Base-by-base conservation (phyloP, 2,113 vertebrate genomes). In the Genyomyrus donnyi region DNA sequence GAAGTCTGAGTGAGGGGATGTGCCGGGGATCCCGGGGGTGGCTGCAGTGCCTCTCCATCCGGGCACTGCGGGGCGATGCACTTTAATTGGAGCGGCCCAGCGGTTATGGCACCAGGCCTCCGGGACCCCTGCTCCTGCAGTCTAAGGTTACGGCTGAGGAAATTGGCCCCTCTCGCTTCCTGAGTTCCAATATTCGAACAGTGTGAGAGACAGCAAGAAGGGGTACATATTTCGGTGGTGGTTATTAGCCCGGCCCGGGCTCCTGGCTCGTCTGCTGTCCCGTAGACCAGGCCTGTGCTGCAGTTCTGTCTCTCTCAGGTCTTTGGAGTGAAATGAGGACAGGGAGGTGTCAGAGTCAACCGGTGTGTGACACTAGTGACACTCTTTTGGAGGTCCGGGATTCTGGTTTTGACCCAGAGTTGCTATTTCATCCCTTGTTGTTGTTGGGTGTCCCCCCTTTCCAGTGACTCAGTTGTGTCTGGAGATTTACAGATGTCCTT, bases 91-190 rank as follows among this genome's bases (percentile, higher is more conserved):
- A 94, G 94, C 91, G 45, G 93, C 95, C 95, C 96, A 93, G 93
- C 87, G 92, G 93, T 95, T 95, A 95, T 93, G 95, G 95, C 95
- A 35, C 94, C 96, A 93, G 90, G 95, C 92, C 95, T 93, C 94
- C 93, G 92, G 95, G 95, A 96, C 96, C 95, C 96, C 90, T 93
- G 92, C 91, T 94, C 91, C 93, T 95, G 94, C 95, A 93, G 95
- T 97, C 97, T 98, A 96, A 95, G 90, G 95, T 98, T 99, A 97
- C 97, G 94, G 92, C 45, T 74, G 94, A 97, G 97, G 97, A 98
- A 97, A 96, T 96, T 97, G 96, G 97, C 96, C 93, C 96, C 92
- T 94, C 94, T 95, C 92, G 95, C 97, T 99, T 98, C 97, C 97
- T 98, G 97, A 97, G 95, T 95, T 96, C 95, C 92, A 95, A 95